These are phyloP conservation scores for Acleris literana DNA, from an alignment of 2,888 invertebrate species.

Conservation along the genomic window DNA sequence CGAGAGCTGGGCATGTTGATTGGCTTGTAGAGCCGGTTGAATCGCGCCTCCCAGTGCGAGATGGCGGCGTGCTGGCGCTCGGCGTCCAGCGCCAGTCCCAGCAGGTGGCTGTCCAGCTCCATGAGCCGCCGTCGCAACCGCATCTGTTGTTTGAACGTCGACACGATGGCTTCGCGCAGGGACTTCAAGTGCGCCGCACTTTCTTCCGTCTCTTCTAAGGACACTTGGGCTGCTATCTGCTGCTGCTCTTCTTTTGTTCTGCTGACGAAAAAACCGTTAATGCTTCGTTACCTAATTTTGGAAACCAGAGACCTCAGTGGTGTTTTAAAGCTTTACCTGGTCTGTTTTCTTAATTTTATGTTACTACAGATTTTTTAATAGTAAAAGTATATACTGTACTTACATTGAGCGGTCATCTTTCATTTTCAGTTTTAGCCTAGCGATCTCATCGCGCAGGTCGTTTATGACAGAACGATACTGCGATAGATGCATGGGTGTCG, in stretches of 20 bases:
- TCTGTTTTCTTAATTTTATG: no score
- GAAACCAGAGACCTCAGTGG: no score
- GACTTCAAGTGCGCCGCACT: conserved; percentile 83
- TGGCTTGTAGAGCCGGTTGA: conserved; percentile 89
- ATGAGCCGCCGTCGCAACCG: conserved; percentile 92
- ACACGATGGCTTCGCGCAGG: conserved; percentile 92
- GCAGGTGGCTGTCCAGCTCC: conserved; percentile 94
- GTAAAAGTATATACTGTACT: neutral
- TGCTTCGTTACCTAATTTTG: no score
- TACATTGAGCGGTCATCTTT: conserved; percentile 86
- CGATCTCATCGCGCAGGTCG: conserved; percentile 93
- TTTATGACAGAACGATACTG: conserved; percentile 92
- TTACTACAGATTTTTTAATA: no score
- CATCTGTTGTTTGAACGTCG: conserved; percentile 97
- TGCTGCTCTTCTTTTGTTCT: conserved; percentile 67
- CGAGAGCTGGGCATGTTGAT: conserved; percentile 82
- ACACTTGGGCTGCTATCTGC: conserved; percentile 53
- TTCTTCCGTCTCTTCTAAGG: conserved; percentile 61
- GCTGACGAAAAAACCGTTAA: conserved; percentile 19
- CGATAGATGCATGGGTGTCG: conserved; percentile 90
- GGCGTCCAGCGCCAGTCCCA: conserved; percentile 94
- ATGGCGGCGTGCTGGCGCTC: conserved; percentile 95
- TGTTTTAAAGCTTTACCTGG: no score
- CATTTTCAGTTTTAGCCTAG: conserved; percentile 91
- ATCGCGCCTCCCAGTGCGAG: conserved; percentile 93